Base-by-base conservation (phyloP, 2,113 vertebrate genomes). In the Turnix velox region DNA sequence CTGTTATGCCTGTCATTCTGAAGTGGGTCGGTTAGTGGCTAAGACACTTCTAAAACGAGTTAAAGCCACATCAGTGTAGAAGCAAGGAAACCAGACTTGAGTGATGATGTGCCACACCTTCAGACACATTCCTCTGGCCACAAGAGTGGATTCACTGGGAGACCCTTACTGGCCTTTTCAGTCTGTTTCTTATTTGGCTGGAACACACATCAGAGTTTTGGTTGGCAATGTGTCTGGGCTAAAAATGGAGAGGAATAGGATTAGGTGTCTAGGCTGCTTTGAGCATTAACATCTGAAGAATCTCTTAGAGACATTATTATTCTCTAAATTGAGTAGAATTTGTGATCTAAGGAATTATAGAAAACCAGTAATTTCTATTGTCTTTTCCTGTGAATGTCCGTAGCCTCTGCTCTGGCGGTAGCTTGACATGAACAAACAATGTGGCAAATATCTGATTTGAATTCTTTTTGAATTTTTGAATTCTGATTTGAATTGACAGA, bases 131-230 rank as follows among this genome's bases (percentile, higher is more conserved):
- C 61, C 16, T 52, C 31, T 55, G 68, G 42, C 52, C 75, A 40
- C 15, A 69, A 51, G 62, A 42, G 54, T 62, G 81, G 59, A 20
- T 68, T 82, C 19, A 57, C 79, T 76, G 52, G 7, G 18, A 84
- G 33, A 63, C 45, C 51, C 74, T 94, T 91, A 30, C 35, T 78
- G 40, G 63, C 46, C 61, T 65, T 84, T 92, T 84, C 73, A 93
- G 39, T 92, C 88, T 89, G 55, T 78, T 96, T 96, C 48, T 15
- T 75, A 40, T 84, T 94, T 94, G 63, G 57, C 31, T 95, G 78
- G 92, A 42, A 18, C 31, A 40, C 46, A 22, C 31, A 30, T 49
- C 40, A 48, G 89, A 90, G 39, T 94, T 95, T 97, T 84, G 33
- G 37, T 79, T 96, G 78, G 79, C 52, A 68, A 9, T 40, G 12